Evolutionary conservation across 1,140 invertebrate species (phyloP).

Genomic region (Tetragonula clypearis): DNA sequence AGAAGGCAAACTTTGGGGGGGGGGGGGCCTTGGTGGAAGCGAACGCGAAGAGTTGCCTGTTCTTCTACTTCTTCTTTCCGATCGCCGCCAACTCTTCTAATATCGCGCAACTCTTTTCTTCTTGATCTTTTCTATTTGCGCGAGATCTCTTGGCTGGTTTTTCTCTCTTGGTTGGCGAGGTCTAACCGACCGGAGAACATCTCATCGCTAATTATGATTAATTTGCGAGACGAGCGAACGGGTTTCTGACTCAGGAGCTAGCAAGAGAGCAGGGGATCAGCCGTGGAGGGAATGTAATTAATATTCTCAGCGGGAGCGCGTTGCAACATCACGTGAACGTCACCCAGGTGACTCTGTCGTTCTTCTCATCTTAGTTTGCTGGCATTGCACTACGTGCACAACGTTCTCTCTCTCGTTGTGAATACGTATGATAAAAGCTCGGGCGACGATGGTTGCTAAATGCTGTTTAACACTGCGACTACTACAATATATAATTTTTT

Average conservation of each 20-base stretch:
- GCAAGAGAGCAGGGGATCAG: constrained; percentile 45
- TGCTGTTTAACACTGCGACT: background rate
- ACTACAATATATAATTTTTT: too few relatives aligned
- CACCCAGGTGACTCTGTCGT: constrained; percentile 66
- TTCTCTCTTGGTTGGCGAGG: background rate
- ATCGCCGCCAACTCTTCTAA: background rate
- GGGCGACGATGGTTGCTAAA: background rate
- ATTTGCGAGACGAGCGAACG: constrained; percentile 66
- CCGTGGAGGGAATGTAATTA: constrained; percentile 66
- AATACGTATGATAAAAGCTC: constrained; percentile 1
- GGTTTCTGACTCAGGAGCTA: constrained; percentile 59
- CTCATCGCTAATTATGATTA: constrained; percentile 75
- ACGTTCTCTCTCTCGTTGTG: background rate
- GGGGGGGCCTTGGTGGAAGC: background rate
- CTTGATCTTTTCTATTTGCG: background rate
- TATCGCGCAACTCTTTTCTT: background rate
- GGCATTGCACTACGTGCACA: background rate
- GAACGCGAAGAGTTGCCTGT: constrained; percentile 51
- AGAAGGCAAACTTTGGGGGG: constrained; percentile 40
- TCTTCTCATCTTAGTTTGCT: constrained; percentile 41
- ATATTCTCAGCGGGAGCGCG: constrained; percentile 71
- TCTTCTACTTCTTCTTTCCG: background rate
- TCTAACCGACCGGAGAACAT: constrained; percentile 65
- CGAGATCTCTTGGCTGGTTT: constrained; percentile 9
- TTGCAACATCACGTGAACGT: constrained; percentile 64